Evolutionary conservation across 30 jellyfish, hydroid and myxozoan genomes (phyloP), one percentile per base, ranked within the genome.

Genomic region (Hydractinia symbiolongicarpus): DNA sequence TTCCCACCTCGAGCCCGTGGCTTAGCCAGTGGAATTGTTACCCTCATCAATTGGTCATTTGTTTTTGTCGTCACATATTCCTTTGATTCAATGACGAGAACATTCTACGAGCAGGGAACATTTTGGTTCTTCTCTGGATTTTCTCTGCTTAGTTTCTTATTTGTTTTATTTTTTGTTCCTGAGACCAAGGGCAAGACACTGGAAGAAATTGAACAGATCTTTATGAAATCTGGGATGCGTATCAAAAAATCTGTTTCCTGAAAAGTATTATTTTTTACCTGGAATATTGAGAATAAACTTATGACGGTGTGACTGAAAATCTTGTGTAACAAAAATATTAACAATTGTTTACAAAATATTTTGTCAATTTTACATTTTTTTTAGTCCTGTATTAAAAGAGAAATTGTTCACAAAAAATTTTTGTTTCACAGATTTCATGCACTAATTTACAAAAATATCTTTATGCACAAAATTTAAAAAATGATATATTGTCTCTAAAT

Each of bases 1-100:
- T 88, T 93, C 81, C 99, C 99, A 62, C 96, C 96, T 6, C 86
- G 96, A 74, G 99, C 95, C 54, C 88, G 95, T 51, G 99, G 96
- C 0, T 81, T 78, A 21, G 99, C 95, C n/a, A 62, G 96, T 50
- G 91, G 96, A 60, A 87, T 93, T 55, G 89, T 88, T 81, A 88
- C 99, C 1, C 78, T 93, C 8, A 55, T 78, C 60, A 87, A 87
- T 78, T 93, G 99, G 99, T 50, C 85, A n/a, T 88, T 88, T 84
- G 96, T 88, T n/a, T 93, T 93, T 67, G 73, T 88, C 19, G 94
- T 88, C 71, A 88, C 99, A 54, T 81, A 83, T 56, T 53, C 75
- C 68, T 87, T 93, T 66, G 93, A 86, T 2, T 8, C 7, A 16
- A 78, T 93, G 95, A 67, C 72, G 9, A 61, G 44, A 21, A 68